Evolutionary conservation across 2,113 vertebrate genomes (phyloP).

Genomic region (Carollia perspicillata): DNA sequence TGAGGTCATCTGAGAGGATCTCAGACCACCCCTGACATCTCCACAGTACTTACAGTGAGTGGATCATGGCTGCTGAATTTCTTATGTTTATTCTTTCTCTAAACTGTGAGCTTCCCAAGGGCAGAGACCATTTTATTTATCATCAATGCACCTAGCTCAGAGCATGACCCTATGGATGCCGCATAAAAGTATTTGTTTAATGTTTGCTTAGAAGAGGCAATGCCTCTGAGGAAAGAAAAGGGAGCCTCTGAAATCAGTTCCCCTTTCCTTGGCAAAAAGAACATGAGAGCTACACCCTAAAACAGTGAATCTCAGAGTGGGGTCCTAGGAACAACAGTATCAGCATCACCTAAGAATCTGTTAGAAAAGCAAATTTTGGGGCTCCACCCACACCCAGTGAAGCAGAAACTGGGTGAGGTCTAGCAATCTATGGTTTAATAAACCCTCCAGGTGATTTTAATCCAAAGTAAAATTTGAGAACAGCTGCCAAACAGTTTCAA

Average conservation of each 20-base stretch:
- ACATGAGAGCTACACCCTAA: background rate
- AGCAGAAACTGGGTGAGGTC: background rate
- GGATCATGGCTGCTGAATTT: background rate
- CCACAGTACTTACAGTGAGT: background rate
- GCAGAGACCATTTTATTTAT: background rate
- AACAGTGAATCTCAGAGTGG: background rate
- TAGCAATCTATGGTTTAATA: background rate
- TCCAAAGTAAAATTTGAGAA: background rate
- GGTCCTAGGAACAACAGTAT: background rate
- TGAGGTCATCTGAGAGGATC: background rate
- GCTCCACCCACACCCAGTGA: too few species aligned
- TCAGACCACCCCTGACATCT: background rate
- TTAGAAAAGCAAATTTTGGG: background rate
- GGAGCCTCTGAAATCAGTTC: background rate
- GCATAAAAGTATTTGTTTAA: background rate
- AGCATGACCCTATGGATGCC: background rate
- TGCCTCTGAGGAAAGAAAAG: background rate
- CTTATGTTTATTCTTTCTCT: background rate
- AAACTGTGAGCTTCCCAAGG: background rate
- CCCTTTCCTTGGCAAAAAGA: background rate
- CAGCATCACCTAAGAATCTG: background rate
- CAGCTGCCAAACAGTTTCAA: background rate
- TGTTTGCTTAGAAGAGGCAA: background rate
- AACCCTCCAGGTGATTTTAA: background rate
- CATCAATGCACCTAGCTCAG: background rate